Evolutionary conservation across 2,113 vertebrate species (phyloP).

Genomic region (Megalops atlanticus): DNA sequence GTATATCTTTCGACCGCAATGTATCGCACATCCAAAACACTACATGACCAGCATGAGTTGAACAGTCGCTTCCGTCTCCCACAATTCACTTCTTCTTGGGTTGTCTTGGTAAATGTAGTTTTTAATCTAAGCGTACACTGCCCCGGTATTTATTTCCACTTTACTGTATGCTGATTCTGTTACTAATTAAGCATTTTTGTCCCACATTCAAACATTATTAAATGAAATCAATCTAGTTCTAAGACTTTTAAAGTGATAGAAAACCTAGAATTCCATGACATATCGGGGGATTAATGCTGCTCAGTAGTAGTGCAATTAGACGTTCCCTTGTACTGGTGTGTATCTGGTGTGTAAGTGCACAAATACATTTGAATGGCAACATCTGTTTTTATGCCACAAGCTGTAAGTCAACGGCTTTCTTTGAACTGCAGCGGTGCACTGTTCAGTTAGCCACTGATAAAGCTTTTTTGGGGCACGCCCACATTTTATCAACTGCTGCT

Average conservation of each 20-base stretch:
- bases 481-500: neutral
- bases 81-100: conserved; percentile 25
- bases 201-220: neutral
- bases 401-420: neutral
- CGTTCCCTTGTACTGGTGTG: neutral
- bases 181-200: neutral
- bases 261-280: too few relatives aligned
- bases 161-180: too few relatives aligned
- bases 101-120: conserved; percentile 44
- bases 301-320: too few relatives aligned
- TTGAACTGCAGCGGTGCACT: neutral
- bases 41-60: conserved; percentile 26
- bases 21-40: neutral
- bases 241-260: neutral
- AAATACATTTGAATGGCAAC: neutral
- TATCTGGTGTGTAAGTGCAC: neutral
- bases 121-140: neutral
- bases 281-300: neutral
- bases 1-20: neutral
- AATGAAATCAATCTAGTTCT: too few relatives aligned
- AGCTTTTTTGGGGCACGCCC: neutral
- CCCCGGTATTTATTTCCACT: neutral
- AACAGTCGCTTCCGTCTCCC: conserved; percentile 21
- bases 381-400: neutral
- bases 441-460: neutral